Percentiles rank a stretch among this genome's conserved stretches.
These are phyloP conservation scores for Silvanus unidentatus DNA, from an alignment of 2,888 invertebrate genomes.

Conservation along the genomic window DNA sequence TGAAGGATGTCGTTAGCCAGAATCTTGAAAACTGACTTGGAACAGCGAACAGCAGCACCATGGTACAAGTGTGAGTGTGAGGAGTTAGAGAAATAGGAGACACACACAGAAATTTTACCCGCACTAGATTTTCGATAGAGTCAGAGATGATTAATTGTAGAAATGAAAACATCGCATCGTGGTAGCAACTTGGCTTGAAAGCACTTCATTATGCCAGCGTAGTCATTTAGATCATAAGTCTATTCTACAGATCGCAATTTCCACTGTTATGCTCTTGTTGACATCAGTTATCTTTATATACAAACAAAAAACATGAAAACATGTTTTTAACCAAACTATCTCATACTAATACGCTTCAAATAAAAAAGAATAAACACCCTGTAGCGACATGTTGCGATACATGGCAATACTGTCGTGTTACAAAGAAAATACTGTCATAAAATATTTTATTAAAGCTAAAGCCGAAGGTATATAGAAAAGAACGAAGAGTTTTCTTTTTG, in stretches of 20 bases:
- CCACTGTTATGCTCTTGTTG: slow-evolving; percentile 22
- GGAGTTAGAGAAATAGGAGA: slow-evolving; percentile 4
- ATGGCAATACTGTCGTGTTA: neutral
- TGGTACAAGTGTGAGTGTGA: slow-evolving; percentile 14
- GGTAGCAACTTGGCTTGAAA: slow-evolving; percentile 20
- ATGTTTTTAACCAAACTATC: slow-evolving; percentile 5
- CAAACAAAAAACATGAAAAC: slow-evolving; percentile 6
- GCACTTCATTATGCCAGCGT: slow-evolving; percentile 24
- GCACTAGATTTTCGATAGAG: slow-evolving; percentile 25
- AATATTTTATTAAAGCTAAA: too few relatives aligned
- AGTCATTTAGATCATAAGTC: slow-evolving; percentile 26
- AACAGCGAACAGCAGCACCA: too few relatives aligned
- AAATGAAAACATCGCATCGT: slow-evolving; percentile 25
- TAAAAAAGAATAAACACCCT: too few relatives aligned
- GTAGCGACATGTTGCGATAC: neutral
- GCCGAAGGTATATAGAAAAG: too few relatives aligned
- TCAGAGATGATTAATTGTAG: slow-evolving; percentile 26
- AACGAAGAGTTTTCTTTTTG: too few relatives aligned
- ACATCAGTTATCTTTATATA: slow-evolving; percentile 12
- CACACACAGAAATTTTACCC: slow-evolving; percentile 1
- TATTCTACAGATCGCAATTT: slow-evolving; percentile 23
- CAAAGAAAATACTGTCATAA: too few relatives aligned
- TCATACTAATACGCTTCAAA: too few relatives aligned
- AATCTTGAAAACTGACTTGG: slow-evolving; percentile 4
- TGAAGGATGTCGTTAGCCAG: slow-evolving; percentile 21